Conservation (phyloP, 2,888 invertebrate genomes). For the Hyppa rectilinea region DNA sequence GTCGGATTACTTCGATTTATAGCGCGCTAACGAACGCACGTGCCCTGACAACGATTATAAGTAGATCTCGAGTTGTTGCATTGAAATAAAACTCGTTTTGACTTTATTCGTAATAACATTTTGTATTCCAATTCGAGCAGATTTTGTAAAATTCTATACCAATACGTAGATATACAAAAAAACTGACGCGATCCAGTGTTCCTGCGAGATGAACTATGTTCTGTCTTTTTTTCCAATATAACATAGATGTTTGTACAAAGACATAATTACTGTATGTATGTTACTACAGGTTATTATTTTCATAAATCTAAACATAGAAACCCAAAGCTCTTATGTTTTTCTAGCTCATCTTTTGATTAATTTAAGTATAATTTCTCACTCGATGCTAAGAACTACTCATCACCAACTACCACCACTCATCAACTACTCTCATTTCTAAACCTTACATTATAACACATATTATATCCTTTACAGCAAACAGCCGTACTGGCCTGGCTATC, state of each 20-base stretch:
- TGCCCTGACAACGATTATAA: constrained; percentile 42
- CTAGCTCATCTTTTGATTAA: not conserved
- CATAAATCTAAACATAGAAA: not conserved
- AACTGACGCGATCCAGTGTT: not conserved
- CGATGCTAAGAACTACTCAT: not conserved
- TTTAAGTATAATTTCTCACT: not conserved
- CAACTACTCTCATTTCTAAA: not conserved
- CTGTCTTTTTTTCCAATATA: not conserved
- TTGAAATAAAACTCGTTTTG: constrained; percentile 16
- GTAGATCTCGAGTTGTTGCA: constrained; percentile 31
- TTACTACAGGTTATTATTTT: too few species aligned
- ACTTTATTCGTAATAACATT: not conserved
- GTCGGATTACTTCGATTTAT: constrained; percentile 73
- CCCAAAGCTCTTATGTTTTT: not conserved
- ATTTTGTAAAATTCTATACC: not conserved
- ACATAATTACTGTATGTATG: not conserved
- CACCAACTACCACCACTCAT: too few species aligned
- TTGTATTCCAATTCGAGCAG: not conserved
- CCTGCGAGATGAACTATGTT: not conserved
- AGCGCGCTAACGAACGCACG: constrained; percentile 70
- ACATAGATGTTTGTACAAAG: not conserved
- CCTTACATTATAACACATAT: too few species aligned
- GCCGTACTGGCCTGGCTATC: not conserved
- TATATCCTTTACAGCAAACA: not conserved
- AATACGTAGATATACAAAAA: not conserved